Conservation (phyloP, 2,888 invertebrate genomes). For the Acleris cristana region DNA sequence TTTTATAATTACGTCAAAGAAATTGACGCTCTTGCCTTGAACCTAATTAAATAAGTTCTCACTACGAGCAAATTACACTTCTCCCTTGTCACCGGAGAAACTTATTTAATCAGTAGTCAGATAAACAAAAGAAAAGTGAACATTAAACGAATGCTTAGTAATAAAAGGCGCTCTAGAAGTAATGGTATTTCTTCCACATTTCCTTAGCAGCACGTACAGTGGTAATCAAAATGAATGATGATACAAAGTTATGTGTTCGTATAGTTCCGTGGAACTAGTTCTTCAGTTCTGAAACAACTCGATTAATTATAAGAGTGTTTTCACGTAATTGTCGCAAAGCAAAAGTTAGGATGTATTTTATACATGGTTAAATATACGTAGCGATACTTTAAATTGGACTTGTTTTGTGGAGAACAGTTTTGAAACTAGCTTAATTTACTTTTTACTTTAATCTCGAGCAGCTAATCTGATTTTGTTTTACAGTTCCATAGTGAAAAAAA, state of each 20-base stretch:
- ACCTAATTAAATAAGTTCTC: too few relatives aligned
- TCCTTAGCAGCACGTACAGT: conserved; percentile 21
- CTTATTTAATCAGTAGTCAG: background rate
- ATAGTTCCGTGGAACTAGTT: background rate
- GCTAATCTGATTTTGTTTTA: too few relatives aligned
- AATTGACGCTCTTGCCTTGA: background rate
- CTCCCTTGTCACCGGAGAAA: background rate
- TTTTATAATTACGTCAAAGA: background rate
- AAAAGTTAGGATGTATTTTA: too few relatives aligned
- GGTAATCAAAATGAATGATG: conserved; percentile 33
- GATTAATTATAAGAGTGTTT: background rate
- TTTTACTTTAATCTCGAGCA: too few relatives aligned
- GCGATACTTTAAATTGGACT: too few relatives aligned
- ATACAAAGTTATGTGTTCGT: conserved; percentile 23
- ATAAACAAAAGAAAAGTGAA: conserved; percentile 17
- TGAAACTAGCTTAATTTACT: too few relatives aligned
- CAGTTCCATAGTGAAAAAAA: too few relatives aligned
- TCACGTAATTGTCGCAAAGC: background rate
- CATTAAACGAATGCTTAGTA: conserved; percentile 2
- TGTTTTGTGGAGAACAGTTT: too few relatives aligned
- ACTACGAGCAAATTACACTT: background rate
- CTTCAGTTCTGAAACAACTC: conserved; percentile 9
- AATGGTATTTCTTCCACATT: conserved; percentile 5
- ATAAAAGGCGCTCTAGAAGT: conserved; percentile 13
- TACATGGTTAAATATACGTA: too few relatives aligned